These are phyloP conservation scores for Drosophila quadrilineata DNA, from an alignment of 1,140 invertebrate species.

Conservation along the genomic window DNA sequence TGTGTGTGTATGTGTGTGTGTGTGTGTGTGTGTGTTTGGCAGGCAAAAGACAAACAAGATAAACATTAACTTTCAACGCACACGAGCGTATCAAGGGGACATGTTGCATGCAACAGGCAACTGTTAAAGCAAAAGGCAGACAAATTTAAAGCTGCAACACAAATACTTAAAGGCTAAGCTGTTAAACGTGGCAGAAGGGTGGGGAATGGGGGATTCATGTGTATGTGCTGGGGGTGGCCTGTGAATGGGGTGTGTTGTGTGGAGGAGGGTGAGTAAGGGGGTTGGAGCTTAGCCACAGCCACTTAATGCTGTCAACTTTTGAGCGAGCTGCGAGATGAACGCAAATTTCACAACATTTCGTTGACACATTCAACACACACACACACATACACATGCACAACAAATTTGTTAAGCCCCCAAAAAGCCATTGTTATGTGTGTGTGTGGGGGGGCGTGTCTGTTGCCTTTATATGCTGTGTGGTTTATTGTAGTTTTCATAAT, in stretches of 20 bases:
- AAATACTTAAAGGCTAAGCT: neutral
- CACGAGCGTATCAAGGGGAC: neutral
- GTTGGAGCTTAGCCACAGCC: neutral
- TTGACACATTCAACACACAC: slow-evolving; percentile 20
- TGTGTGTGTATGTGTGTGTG: neutral
- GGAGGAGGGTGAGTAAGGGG: neutral
- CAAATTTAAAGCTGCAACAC: slow-evolving; percentile 13
- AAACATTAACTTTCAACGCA: slow-evolving; percentile 4
- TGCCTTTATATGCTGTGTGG: slow-evolving; percentile 44
- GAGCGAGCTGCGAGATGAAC: slow-evolving; percentile 21
- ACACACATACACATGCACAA: slow-evolving; percentile 8
- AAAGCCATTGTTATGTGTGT: slow-evolving; percentile 13
- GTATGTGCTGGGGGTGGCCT: too few relatives aligned
- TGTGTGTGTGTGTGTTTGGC: neutral
- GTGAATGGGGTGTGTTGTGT: too few relatives aligned
- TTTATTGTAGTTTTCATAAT: slow-evolving; percentile 63
- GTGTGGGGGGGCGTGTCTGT: slow-evolving; percentile 7
- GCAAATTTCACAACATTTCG: slow-evolving; percentile 67
- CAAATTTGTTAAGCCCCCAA: slow-evolving; percentile 1
- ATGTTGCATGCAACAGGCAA: slow-evolving; percentile 15
- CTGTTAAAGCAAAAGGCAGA: too few relatives aligned
- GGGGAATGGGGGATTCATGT: too few relatives aligned
- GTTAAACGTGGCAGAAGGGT: neutral
- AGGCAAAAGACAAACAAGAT: slow-evolving; percentile 10
- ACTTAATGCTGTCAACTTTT: slow-evolving; percentile 45